A percentile compares a stretch with the other conserved stretches of the same genome.
Conservation (phyloP, 2,113 vertebrate species). For the Phocoena phocoena region DNA sequence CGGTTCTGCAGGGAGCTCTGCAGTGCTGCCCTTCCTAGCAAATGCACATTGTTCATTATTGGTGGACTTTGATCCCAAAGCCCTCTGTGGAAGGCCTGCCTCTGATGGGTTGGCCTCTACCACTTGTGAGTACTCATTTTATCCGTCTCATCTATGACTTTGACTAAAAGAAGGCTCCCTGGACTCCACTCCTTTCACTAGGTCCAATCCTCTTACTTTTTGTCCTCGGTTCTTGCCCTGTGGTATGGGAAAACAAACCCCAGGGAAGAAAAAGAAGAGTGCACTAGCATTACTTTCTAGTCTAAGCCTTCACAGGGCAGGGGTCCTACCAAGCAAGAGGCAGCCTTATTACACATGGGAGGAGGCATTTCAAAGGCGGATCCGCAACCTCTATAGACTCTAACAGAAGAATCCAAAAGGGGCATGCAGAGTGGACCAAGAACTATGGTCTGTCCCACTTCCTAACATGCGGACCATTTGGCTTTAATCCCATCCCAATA, state of each 20-base stretch:
- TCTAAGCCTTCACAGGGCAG: background rate
- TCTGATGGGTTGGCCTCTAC: background rate
- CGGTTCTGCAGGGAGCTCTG: background rate
- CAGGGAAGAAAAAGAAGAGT: background rate
- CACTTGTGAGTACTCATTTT: background rate
- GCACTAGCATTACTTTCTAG: background rate
- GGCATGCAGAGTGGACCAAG: background rate
- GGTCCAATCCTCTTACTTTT: background rate
- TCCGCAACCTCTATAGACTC: background rate
- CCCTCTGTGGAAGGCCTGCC: background rate
- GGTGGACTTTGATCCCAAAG: background rate
- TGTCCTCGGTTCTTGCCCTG: background rate
- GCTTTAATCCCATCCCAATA: background rate
- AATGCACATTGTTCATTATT: background rate
- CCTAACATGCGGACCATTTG: background rate
- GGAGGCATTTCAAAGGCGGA: background rate
- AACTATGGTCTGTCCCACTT: background rate
- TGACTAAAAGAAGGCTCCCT: background rate
- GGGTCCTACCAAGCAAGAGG: background rate
- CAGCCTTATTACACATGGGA: background rate
- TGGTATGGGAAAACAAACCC: background rate
- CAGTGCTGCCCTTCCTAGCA: background rate
- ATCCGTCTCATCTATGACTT: background rate
- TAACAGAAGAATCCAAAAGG: background rate
- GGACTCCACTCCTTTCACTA: background rate